Evolutionary conservation across 2,888 invertebrate species (phyloP).

Genomic region (Drosophila birchii): DNA sequence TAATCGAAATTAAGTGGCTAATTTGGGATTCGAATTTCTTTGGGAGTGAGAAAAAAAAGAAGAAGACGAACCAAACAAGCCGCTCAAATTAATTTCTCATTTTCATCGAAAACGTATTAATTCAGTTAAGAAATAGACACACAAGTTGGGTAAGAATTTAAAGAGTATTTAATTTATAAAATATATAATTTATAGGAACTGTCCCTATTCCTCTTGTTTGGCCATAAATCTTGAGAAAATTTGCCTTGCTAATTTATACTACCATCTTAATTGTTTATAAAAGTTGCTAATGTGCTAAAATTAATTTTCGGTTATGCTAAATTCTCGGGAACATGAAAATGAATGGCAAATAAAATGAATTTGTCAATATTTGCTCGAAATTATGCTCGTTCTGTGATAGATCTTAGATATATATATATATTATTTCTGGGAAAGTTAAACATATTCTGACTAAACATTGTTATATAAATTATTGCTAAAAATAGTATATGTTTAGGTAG

Average conservation of each 20-base stretch:
- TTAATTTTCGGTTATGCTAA: slow-evolving; percentile 23
- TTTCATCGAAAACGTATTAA: slow-evolving; percentile 68
- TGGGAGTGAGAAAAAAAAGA: neutral
- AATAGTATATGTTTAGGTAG: neutral
- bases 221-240: slow-evolving; percentile 46
- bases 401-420: neutral
- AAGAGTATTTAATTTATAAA: neutral
- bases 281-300: slow-evolving; percentile 34
- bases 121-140: slow-evolving; percentile 32
- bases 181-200: slow-evolving; percentile 6
- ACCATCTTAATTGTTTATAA: slow-evolving; percentile 37
- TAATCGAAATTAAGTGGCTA: slow-evolving; percentile 65
- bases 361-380: slow-evolving; percentile 4
- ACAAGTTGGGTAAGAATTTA: slow-evolving; percentile 3
- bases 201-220: slow-evolving; percentile 22
- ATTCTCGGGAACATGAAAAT: slow-evolving; percentile 15
- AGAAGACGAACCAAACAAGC: slow-evolving; percentile 39
- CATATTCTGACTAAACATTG: neutral
- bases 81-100: slow-evolving; percentile 59
- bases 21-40: slow-evolving; percentile 58
- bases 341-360: neutral
- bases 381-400: neutral
- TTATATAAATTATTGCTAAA: neutral
- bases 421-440: neutral
- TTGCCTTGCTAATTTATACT: slow-evolving; percentile 61